Conservation (phyloP, 2,888 invertebrate species). For the Fissipunctia ypsillon region DNA sequence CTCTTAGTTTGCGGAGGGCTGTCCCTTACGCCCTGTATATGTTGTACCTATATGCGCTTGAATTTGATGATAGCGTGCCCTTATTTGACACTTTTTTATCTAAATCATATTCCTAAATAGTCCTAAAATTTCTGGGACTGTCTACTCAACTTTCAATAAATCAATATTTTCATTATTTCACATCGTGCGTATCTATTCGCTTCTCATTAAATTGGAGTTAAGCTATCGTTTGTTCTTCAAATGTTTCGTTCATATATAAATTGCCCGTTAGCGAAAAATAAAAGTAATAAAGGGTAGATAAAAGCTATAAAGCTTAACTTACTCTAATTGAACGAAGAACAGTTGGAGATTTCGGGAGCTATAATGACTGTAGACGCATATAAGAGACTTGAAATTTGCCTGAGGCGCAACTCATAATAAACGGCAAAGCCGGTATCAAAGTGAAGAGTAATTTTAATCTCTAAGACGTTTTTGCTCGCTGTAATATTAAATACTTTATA, state of each 20-base stretch:
- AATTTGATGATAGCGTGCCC: background rate
- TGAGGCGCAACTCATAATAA: constrained; percentile 42
- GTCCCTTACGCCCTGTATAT: no score
- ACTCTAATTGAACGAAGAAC: constrained; percentile 74
- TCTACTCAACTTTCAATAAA: constrained; percentile 6
- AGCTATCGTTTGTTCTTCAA: constrained; percentile 51
- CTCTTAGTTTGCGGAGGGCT: no score
- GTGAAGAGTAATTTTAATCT: constrained; percentile 18
- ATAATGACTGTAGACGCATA: constrained; percentile 74
- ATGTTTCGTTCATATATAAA: constrained; percentile 49
- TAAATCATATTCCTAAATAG: constrained; percentile 11
- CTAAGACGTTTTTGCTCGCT: constrained; percentile 17
- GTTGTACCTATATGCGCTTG: background rate
- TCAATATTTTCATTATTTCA: constrained; percentile 46
- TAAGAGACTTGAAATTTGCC: constrained; percentile 72
- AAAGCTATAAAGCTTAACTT: constrained; percentile 69
- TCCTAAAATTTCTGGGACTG: background rate
- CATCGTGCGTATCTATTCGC: constrained; percentile 18
- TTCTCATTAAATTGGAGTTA: constrained; percentile 56
- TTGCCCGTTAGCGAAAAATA: constrained; percentile 50
- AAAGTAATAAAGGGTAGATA: constrained; percentile 51
- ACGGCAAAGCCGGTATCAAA: constrained; percentile 18
- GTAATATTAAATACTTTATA: constrained; percentile 17
- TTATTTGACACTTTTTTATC: background rate
- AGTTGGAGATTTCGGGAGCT: constrained; percentile 70